Percentiles rank a stretch among this genome's conserved stretches.
These are phyloP conservation scores for Netelia inedita DNA, from an alignment of 2,888 invertebrate species.

Conservation along the genomic window DNA sequence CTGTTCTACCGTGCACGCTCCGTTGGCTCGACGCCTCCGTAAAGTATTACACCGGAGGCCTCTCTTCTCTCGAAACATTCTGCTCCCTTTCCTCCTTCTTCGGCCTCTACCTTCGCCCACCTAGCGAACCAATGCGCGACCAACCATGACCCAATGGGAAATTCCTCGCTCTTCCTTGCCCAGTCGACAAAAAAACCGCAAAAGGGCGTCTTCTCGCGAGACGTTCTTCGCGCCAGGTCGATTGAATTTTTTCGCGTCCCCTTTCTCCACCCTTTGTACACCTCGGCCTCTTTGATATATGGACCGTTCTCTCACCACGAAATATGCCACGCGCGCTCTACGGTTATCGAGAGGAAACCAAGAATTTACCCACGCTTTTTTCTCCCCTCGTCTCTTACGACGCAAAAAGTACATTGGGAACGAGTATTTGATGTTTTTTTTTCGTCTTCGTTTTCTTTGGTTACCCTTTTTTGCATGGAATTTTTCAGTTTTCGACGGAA, in stretches of 20 bases:
- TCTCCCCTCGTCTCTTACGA: neutral
- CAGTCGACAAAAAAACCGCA: neutral
- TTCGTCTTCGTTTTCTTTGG: too few relatives aligned
- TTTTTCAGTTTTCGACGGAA: neutral
- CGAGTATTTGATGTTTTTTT: neutral
- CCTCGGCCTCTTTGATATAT: neutral
- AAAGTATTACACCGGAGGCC: constrained; percentile 10
- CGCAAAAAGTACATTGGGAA: neutral
- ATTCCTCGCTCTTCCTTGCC: neutral
- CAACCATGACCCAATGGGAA: constrained; percentile 9
- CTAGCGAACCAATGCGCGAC: neutral
- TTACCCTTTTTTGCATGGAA: neutral
- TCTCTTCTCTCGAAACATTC: constrained; percentile 6
- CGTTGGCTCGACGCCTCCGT: constrained; percentile 20
- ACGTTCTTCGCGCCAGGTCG: neutral
- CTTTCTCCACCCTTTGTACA: neutral
- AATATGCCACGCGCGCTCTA: neutral
- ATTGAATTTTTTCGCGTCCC: neutral
- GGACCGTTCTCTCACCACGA: neutral
- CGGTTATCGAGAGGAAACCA: neutral
- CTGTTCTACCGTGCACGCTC: constrained; percentile 34
- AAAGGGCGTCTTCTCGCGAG: neutral
- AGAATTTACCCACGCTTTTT: neutral
- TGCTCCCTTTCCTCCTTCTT: neutral
- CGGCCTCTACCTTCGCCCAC: neutral